Evolutionary conservation across 2,888 invertebrate species (phyloP), one percentile per base, ranked within the genome.

Genomic region (Diarsia mendica): DNA sequence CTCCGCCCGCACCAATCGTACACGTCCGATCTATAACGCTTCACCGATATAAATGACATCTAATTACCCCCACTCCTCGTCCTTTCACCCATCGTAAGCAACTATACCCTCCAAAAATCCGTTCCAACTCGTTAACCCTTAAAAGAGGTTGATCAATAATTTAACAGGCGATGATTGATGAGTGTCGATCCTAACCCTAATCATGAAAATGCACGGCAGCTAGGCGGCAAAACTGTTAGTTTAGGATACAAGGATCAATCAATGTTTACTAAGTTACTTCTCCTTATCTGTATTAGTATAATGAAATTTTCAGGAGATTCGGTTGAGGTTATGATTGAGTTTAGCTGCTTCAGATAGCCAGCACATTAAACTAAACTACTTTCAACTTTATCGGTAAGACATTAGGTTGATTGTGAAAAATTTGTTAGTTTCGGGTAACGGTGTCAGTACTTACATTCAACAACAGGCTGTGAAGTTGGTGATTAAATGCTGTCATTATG

Each of bases 161-260:
- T 77, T 77, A 70, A 61, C 53, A 15, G n/a, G 44, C 39, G 9
- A 77, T 85, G 85, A 85, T 83, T 82, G 85, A 85, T 85, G 85
- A 79, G 61, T 71, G 66, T 79, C 63, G 61, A 46, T 61, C 53
- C 18, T 46, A 46, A 20, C 71, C 51, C 48, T 79, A 73, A 82
- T 85, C 76, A 85, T 72, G 73, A 79, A 71, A 83, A 74, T 75
- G 74, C 72, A 72, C 51, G 70, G 58, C 72, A 66, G 72, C 70
- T 72, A 15, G 63, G 64, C 20, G 72, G 39, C 28, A 48, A 82
- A 72, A 66, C 39, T 85, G 83, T 85, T 85, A 71, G 84, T 79
- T 85, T 85, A 85, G 85, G 85, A 79, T 67, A 81, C 74, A 76
- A 61, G 72, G 72, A 61, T 77, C 77, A 82, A 85, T 85, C 82